These are phyloP conservation scores for Gallinago jamesoni DNA, from an alignment of 2,113 vertebrate species.

Conservation along the genomic window DNA sequence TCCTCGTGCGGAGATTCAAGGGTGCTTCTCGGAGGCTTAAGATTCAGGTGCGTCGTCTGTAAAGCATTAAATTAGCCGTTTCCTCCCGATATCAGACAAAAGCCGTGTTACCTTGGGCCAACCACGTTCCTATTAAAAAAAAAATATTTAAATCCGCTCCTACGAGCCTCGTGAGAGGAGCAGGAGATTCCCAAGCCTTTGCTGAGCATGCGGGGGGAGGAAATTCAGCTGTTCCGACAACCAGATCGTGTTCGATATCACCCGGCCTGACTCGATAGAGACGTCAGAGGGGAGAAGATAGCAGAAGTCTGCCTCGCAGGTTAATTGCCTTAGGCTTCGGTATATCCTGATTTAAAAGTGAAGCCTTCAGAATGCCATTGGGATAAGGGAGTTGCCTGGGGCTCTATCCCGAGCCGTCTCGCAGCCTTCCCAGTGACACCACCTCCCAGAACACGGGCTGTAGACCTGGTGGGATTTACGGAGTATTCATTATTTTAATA, in stretches of 20 bases:
- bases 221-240: neutral
- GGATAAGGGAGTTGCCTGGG: neutral
- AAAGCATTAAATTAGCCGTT: neutral
- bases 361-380: neutral
- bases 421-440: neutral
- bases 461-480: constrained; percentile 5
- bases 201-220: neutral
- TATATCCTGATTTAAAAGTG: neutral
- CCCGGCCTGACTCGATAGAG: neutral
- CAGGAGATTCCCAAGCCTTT: neutral
- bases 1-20: neutral
- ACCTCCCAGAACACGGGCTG: neutral
- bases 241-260: neutral
- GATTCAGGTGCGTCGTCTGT: neutral
- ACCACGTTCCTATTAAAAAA: neutral
- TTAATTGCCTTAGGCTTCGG: neutral
- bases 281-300: neutral
- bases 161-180: rapidly evolving
- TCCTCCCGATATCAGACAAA: neutral
- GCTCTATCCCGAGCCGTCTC: neutral
- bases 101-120: rapidly evolving
- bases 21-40: neutral
- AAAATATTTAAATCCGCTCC: rapidly evolving
- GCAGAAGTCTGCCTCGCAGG: neutral
- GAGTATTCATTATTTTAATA: constrained; percentile 70